Evolutionary conservation across 2,113 vertebrate species (phyloP).

Genomic region (Perca flavescens): DNA sequence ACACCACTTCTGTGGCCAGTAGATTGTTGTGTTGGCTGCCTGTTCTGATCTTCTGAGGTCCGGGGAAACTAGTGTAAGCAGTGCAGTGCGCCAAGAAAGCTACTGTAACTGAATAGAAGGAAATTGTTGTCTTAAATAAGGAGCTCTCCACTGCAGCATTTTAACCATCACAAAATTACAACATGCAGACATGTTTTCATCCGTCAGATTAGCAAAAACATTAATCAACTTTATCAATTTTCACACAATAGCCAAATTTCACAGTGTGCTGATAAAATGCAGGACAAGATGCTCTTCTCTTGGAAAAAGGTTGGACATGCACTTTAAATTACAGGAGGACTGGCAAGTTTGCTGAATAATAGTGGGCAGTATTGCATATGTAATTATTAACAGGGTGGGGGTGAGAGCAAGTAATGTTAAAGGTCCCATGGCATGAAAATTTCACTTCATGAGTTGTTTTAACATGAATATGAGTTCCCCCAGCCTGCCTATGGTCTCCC

Average conservation of each 20-base stretch:
- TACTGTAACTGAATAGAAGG: neutral
- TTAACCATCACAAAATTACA: neutral
- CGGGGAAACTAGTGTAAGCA: neutral
- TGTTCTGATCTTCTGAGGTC: slow-evolving; percentile 17
- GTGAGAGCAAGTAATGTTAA: neutral
- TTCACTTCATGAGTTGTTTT: too few species aligned
- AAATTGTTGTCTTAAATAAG: neutral
- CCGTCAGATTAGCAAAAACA: neutral
- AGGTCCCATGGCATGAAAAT: too few species aligned
- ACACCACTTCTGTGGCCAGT: slow-evolving; percentile 1
- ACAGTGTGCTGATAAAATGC: neutral
- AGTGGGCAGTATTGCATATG: neutral
- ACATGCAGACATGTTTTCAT: neutral
- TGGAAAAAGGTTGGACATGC: neutral
- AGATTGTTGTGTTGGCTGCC: slow-evolving; percentile 1
- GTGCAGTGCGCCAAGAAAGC: neutral
- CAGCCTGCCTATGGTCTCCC: too few species aligned
- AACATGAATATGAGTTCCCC: too few species aligned
- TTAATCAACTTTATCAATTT: neutral
- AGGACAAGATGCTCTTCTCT: neutral
- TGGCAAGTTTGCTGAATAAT: neutral
- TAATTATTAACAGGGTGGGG: neutral
- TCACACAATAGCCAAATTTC: too few species aligned
- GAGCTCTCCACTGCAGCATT: neutral
- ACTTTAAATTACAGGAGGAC: neutral